phyloP scores from a whole-genome alignment of 2,113 vertebrate genomes.

The Laterallus jamaicensis region DNA sequence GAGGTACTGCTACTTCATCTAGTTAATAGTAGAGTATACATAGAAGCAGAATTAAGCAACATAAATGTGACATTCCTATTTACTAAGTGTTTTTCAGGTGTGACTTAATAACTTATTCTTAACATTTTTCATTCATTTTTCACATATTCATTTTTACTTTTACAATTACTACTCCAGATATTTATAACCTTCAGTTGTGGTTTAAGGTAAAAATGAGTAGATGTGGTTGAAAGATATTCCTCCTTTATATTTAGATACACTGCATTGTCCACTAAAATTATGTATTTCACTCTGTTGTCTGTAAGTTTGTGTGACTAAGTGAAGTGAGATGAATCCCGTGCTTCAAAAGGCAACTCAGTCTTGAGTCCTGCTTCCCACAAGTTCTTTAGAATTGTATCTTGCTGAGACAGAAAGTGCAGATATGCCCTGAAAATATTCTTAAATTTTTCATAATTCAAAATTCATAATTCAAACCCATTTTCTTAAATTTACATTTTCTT shows the following conservation, averaged over 20 bases:
- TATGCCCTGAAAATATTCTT: not conserved
- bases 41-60: not conserved
- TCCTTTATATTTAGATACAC: not conserved
- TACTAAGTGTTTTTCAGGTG: not conserved
- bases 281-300: not conserved
- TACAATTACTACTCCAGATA: not conserved
- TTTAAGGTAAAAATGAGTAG: not conserved
- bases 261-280: not conserved
- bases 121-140: not conserved
- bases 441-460: not conserved
- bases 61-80: not conserved
- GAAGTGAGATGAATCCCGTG: not conserved
- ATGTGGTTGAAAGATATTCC: not conserved
- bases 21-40: not conserved
- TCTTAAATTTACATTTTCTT: not conserved
- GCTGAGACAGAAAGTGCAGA: accelerated
- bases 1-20: not conserved
- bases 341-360: not conserved
- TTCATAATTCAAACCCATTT: not conserved
- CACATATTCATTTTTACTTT: not conserved
- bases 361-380: not conserved
- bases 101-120: not conserved
- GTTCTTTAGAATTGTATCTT: not conserved
- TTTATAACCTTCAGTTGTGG: not conserved
- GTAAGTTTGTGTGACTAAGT: not conserved